Evolutionary conservation across 2,888 invertebrate genomes (phyloP), one percentile per base, ranked within the genome.

Genomic region (Drepana falcataria): DNA sequence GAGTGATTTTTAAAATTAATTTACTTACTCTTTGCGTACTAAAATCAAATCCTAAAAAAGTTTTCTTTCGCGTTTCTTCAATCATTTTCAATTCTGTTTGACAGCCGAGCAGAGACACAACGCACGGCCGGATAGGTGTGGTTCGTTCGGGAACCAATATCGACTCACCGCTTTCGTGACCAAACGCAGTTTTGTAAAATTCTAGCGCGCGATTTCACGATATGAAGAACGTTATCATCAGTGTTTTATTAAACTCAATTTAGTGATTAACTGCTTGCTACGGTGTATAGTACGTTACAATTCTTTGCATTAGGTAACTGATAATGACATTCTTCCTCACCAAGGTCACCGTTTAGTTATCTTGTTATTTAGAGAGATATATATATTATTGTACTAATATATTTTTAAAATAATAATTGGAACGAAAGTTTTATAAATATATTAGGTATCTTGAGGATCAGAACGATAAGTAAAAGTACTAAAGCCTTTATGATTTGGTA

Each of bases 11-110:
- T 2, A 59, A 55, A 34, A 35, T 52, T 47, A 49, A 49, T 53
- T 53, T 57, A 80, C 89, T 84, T 88, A 96, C 96, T 94, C 95
- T 95, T 88, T 97, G 96, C 34, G 97, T 96, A 81, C 96, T 96
- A 78, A 96, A 93, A 92, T 97, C 97, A 71, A 97, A 93, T 57
- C 96, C 96, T 72, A 97, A 92, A 91, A 94, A 96, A 67, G 94
- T 94, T 79, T 88, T 87, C 63, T 77, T 81, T 71, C 69, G 76
- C 57, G 68, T 71, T 73, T 83, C 83, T 60, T 81, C 88, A 55
- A 71, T 79, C 90, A 91, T 91, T 77, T 63, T 65, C 49, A 56
- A 59, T 76, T 83, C 3, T 2, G 9, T 44, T 78, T 86, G 86
- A 85, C 87, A 85, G 79, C 3, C 68, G 69, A 67, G 57, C 69